phyloP scores from a whole-genome alignment of 2,797 vertebrate species.

The Orientallactaga sibirica region DNA sequence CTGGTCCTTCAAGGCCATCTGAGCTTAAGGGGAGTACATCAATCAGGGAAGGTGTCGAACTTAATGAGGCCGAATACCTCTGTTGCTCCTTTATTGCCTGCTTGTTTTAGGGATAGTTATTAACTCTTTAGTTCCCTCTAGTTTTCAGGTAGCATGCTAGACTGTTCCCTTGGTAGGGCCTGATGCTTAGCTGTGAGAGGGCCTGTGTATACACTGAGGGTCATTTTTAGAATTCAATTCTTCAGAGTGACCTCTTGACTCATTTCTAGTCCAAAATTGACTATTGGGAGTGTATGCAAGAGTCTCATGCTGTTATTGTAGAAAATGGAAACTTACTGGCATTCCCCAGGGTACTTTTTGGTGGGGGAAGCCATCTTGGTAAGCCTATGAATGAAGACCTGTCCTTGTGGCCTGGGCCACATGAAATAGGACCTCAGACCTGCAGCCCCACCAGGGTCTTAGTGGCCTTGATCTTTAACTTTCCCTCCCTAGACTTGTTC shows the following conservation, averaged over 20 bases:
- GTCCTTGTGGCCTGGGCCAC: not conserved
- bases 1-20: no score
- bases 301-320: not conserved
- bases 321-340: constrained; percentile 10
- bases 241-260: not conserved
- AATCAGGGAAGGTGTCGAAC: no score
- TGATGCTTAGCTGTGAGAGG: constrained; percentile 7
- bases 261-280: not conserved
- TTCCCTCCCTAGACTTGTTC: not conserved
- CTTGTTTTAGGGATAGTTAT: no score
- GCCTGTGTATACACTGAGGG: no score
- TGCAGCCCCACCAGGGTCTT: not conserved
- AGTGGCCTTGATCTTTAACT: not conserved
- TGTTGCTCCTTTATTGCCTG: no score
- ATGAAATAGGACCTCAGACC: not conserved
- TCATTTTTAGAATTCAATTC: not conserved
- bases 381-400: not conserved
- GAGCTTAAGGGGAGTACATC: no score
- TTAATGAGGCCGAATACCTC: no score
- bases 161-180: not conserved
- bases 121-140: no score
- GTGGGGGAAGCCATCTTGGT: not conserved
- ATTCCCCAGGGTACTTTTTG: not conserved
- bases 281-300: not conserved
- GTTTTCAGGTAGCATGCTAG: no score